Conservation (phyloP, 2,113 vertebrate genomes). For the Cynocephalus volans region DNA sequence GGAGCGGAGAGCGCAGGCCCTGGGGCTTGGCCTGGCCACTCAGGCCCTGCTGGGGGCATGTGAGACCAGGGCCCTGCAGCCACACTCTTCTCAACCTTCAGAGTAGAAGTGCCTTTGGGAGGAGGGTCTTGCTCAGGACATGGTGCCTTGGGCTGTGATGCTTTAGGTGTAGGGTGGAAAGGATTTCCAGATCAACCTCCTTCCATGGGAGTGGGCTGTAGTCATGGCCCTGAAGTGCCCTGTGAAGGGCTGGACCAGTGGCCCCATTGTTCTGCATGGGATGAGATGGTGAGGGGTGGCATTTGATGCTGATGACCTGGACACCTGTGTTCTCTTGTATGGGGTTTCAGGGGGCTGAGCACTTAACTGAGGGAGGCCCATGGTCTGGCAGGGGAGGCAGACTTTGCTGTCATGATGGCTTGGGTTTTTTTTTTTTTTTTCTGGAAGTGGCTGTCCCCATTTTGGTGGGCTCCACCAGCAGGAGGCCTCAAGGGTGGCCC, state of each 20-base stretch:
- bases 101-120: background rate
- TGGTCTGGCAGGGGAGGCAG: background rate
- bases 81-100: background rate
- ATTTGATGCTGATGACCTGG: background rate
- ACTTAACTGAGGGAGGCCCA: background rate
- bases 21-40: conserved; percentile 52
- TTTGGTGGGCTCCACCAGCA: background rate
- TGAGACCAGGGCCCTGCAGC: background rate
- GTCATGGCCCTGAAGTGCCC: no score
- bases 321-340: background rate
- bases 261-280: background rate
- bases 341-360: background rate
- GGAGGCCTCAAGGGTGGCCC: conserved; percentile 19
- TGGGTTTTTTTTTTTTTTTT: background rate
- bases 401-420: background rate
- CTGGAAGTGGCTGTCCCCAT: background rate
- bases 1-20: conserved; percentile 63
- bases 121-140: background rate
- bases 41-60: conserved; percentile 27
- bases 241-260: background rate
- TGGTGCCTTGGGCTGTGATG: background rate
- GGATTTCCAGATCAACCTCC: background rate
- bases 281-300: no score
- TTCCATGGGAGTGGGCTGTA: fast-evolving
- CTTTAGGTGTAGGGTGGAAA: background rate